These are phyloP conservation scores for Lottia scabra DNA, from an alignment of 2,888 invertebrate species.

Conservation along the genomic window DNA sequence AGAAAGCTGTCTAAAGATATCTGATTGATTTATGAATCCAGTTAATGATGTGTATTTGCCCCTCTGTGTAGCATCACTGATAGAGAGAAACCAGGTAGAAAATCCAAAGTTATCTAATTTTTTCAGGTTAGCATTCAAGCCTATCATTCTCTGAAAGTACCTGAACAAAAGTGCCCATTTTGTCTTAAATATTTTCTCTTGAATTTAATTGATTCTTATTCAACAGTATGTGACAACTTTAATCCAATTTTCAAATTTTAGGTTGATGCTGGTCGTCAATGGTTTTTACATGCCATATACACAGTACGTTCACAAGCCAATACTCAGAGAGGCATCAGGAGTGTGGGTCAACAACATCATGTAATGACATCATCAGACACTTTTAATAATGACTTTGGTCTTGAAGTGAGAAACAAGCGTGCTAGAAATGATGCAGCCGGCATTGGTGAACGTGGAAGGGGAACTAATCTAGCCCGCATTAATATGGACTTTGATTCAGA, in stretches of 20 bases:
- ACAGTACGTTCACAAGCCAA: conserved; percentile 44
- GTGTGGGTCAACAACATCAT: conserved; percentile 25
- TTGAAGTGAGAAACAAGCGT: conserved; percentile 26
- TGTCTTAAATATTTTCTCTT: background rate
- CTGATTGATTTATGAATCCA: background rate
- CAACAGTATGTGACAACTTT: background rate
- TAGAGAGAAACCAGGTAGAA: no score
- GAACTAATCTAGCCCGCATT: conserved; percentile 56
- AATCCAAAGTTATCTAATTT: no score
- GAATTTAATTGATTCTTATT: background rate
- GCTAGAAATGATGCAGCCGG: conserved; percentile 39
- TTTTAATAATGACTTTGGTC: background rate
- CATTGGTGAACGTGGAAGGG: conserved; percentile 45
- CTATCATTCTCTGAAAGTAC: no score
- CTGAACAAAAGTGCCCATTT: no score
- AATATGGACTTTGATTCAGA: no score
- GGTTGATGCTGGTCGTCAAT: conserved; percentile 58
- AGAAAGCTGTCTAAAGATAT: background rate
- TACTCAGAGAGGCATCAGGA: conserved; percentile 31
- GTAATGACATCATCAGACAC: background rate
- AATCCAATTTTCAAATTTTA: conserved; percentile 27
- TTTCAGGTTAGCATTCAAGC: no score
- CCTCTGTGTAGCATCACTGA: no score
- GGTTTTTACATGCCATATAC: conserved; percentile 64
- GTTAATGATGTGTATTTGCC: no score